Evolutionary conservation across 2,797 vertebrate species (phyloP), one percentile per base, ranked within the genome.

Genomic region (Leuciscus waleckii): DNA sequence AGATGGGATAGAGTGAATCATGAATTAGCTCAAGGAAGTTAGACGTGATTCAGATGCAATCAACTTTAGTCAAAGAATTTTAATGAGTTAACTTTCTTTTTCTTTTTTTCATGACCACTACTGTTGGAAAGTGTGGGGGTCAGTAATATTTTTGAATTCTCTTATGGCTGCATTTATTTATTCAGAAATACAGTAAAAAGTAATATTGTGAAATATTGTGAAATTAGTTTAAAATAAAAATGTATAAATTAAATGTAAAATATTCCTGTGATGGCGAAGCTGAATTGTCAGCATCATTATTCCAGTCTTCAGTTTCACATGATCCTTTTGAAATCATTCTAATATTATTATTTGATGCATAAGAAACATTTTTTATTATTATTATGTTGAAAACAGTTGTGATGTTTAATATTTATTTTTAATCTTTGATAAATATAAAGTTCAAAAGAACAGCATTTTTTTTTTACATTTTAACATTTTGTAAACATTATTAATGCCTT

Each of bases 1-100:
- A 74, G 63, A 58, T 23, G 14, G 43, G 37, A 43, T 51, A 49
- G 41, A 75, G 74, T 83, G 70, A 81, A 76, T 61, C 26, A 78
- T 21, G 49, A 82, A 65, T 65, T n/a, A 56, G 80, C 41, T 86
- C 49, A 82, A 54, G 51, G 46, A 43, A 67, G 61, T 58, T 26
- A 58, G 49, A 73, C 1, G 43, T 67, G 68, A 63, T 39, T 58
- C 9, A 86, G 21, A 23, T 74, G 29, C 41, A 84, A 63, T 82
- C 70, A 82, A 43, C 74, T 80, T 51, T 11, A 65, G 43, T 37
- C 29, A 16, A 78, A 46, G 54, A 67, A 49, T 32, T 70, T 51
- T 51, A 7, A 10, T 1, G 7, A 35, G 74, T 26, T 9, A 23
- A 10, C 61, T 26, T 73, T 71, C n/a, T 16, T 19, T 11, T 11